These are phyloP conservation scores for Zosterops lateralis DNA, from an alignment of 2,113 vertebrate genomes.

Conservation along the genomic window DNA sequence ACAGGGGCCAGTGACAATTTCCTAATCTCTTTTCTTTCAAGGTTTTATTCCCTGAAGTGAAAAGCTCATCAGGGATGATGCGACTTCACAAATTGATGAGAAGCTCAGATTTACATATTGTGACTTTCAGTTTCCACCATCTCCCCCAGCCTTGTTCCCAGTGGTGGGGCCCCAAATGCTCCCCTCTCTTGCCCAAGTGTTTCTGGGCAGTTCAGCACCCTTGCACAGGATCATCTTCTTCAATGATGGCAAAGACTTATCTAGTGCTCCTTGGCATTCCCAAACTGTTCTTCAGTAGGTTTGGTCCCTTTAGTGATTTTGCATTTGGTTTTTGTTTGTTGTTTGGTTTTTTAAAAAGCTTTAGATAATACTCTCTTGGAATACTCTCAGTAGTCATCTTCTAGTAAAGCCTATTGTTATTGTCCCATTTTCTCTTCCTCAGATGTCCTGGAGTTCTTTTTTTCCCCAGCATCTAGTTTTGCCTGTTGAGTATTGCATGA, in stretches of 20 bases:
- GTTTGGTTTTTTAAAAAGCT: not conserved
- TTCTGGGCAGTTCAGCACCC: not conserved
- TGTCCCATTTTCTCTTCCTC: not conserved
- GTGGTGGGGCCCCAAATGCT: accelerated
- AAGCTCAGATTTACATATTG: not conserved
- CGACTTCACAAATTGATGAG: accelerated
- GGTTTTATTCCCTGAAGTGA: not conserved
- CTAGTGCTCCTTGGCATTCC: not conserved
- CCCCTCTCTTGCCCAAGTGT: accelerated
- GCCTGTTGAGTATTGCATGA: not conserved
- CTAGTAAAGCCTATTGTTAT: not conserved
- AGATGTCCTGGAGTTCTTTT: not conserved
- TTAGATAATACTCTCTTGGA: not conserved
- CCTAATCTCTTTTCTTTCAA: not conserved
- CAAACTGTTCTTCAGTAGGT: not conserved
- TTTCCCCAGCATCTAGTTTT: not conserved
- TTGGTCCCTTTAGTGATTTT: not conserved
- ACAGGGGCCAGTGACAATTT: not conserved
- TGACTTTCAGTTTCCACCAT: not conserved
- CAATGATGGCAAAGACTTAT: not conserved
- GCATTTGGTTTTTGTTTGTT: not conserved
- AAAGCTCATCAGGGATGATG: not conserved
- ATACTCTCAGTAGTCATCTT: not conserved
- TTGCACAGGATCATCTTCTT: not conserved
- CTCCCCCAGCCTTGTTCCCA: not conserved